Conservation (phyloP, 1,140 invertebrate genomes). For the Ericerus pela region DNA sequence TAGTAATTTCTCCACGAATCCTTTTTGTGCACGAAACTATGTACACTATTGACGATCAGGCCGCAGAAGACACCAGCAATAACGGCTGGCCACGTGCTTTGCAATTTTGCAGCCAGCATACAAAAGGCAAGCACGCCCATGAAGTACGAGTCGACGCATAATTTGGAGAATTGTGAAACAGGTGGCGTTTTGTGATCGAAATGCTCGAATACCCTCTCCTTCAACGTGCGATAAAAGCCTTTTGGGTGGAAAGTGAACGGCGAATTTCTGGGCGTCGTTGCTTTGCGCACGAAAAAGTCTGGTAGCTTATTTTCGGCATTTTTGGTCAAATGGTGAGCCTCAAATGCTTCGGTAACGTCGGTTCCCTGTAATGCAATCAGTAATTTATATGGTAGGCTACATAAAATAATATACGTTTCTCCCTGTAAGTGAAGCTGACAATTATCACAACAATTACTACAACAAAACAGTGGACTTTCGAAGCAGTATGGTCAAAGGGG, state of each 20-base stretch:
- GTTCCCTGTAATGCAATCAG: conserved; percentile 43
- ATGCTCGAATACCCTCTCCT: conserved; percentile 23
- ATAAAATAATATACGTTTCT: too few relatives aligned
- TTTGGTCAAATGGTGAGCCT: conserved; percentile 41
- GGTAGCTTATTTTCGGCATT: conserved; percentile 37
- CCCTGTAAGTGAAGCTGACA: too few relatives aligned
- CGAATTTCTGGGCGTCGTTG: conserved; percentile 39
- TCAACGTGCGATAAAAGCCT: conserved; percentile 51
- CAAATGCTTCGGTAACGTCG: conserved; percentile 62
- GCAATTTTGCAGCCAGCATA: conserved; percentile 34
- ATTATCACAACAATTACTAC: too few relatives aligned
- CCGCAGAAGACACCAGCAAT: conserved; percentile 39
- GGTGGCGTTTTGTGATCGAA: not conserved
- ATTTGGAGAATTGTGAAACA: conserved; percentile 13
- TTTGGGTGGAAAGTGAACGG: conserved; percentile 49
- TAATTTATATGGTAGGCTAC: too few relatives aligned
- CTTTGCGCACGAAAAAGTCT: conserved; percentile 44
- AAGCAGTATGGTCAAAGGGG: too few relatives aligned
- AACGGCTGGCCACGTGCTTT: conserved; percentile 31
- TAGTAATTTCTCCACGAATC: conserved; percentile 72
- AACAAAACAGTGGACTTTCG: too few relatives aligned
- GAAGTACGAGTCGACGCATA: conserved; percentile 33
- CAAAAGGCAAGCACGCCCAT: conserved; percentile 34
- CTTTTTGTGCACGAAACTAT: conserved; percentile 68
- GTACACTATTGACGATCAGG: conserved; percentile 42